Evolutionary conservation across 2,113 vertebrate genomes (phyloP).

Genomic region (Ceyx margarethae): DNA sequence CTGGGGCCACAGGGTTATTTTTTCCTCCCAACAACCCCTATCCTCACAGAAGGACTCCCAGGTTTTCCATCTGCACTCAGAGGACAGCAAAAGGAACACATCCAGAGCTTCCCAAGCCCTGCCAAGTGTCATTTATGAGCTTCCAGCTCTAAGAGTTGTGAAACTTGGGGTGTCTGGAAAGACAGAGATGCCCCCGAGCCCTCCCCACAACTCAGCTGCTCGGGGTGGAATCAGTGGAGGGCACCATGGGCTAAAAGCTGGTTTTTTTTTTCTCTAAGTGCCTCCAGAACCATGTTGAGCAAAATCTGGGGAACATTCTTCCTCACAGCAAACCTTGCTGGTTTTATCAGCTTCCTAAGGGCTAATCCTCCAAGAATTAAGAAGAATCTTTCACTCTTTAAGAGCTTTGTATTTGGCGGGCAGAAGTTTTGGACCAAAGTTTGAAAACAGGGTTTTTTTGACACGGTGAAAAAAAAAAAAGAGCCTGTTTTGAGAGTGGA

Average conservation of each 20-base stretch:
- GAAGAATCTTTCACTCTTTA: not conserved
- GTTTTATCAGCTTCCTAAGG: not conserved
- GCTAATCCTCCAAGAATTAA: not conserved
- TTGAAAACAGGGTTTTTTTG: not conserved
- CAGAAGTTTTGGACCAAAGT: not conserved
- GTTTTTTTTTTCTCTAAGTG: not conserved
- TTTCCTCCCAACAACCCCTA: not conserved
- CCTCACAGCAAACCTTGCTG: not conserved
- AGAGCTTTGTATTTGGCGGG: not conserved
- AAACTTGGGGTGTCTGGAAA: not conserved
- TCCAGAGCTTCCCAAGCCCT: not conserved
- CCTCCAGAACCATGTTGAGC: not conserved
- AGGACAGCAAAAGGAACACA: not conserved
- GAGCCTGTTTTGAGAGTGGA: not conserved
- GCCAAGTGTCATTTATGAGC: not conserved
- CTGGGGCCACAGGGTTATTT: not conserved
- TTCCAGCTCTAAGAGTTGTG: not conserved
- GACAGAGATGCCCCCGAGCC: not conserved
- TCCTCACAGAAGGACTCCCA: not conserved
- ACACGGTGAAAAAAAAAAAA: no score
- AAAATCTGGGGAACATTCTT: not conserved
- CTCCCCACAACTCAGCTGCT: not conserved
- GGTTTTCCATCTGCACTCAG: not conserved
- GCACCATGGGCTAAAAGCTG: not conserved
- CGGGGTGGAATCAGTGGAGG: fast-evolving